Base-by-base conservation (phyloP, 2,888 invertebrate species). In the Pristionchus maxplancki region DNA sequence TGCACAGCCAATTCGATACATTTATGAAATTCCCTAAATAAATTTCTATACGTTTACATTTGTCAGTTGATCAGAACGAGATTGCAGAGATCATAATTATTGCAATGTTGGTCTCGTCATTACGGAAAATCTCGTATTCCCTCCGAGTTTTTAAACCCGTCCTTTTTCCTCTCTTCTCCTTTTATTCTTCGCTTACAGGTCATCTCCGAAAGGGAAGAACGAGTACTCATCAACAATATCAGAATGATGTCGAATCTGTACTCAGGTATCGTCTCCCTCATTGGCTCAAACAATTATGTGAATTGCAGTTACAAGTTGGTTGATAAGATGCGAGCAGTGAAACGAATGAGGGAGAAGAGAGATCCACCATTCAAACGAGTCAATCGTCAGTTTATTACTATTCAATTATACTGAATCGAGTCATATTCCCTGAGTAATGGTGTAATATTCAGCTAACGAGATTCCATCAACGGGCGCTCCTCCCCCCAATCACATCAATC, bases 141-240 rank as follows among this genome's bases (percentile, higher is more conserved):
- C 53, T 53, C 53, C 53, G 15, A 17, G 31, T 31, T 83, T 1
- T 40, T n/a, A n/a, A n/a, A n/a, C 44, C 44, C 11, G 8, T 44
- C 44, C 20, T 20, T 20, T 53, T 53, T 4, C 31, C 34, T 53
- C 53, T n/a, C 24, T 84, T 31, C 8, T 40, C 24, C 34, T 24
- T 17, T 78, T 9, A 78, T 20, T 78, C 40, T 24, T 78, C 89
- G 48, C 20, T 81, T 89, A 91, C 90, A 62, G 93, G 95, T 94
- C 95, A 95, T 20, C 95, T 95, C 91, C 95, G 95, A 88, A 95
- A 94, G 88, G 96, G 97, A 78, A 96, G 97, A 1, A 96, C 97
- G 96, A 96, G 97, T 90, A 97, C 97, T 0, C 96, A 97, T 0
- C 97, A 97, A 94, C 95, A 97, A 48, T 97, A 96, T 94, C 96